Percentiles rank a stretch among this genome's conserved stretches.
These are phyloP conservation scores for Selenia dentaria DNA, from an alignment of 2,888 invertebrate species.

Conservation along the genomic window DNA sequence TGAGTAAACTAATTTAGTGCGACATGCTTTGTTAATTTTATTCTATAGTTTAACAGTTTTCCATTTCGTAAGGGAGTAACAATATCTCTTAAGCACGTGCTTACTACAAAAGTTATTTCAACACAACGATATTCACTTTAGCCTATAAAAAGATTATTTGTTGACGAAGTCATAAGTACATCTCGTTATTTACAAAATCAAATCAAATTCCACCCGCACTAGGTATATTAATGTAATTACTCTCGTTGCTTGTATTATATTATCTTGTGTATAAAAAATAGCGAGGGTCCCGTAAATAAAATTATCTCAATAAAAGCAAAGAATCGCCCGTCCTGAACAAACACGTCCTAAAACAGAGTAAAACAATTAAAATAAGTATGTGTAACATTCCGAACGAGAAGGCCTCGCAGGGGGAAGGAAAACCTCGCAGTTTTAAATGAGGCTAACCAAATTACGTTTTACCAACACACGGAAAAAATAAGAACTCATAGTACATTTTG, in stretches of 20 bases:
- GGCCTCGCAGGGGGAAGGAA: too few species aligned
- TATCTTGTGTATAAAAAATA: slow-evolving; percentile 13
- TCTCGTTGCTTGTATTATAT: slow-evolving; percentile 8
- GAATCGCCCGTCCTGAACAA: slow-evolving; percentile 33
- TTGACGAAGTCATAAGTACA: too few species aligned
- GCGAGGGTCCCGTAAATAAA: slow-evolving; percentile 16
- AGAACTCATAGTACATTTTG: slow-evolving; percentile 47
- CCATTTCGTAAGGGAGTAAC: too few species aligned
- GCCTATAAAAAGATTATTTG: too few species aligned
- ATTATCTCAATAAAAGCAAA: slow-evolving; percentile 31
- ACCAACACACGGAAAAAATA: slow-evolving; percentile 34
- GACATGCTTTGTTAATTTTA: too few species aligned
- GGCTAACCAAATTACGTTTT: slow-evolving; percentile 22
- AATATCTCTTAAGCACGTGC: too few species aligned
- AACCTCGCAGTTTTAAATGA: not conserved
- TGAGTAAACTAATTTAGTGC: too few species aligned
- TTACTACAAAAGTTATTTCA: too few species aligned
- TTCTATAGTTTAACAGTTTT: too few species aligned
- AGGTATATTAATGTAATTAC: slow-evolving; percentile 20
- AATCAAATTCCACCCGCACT: too few species aligned
- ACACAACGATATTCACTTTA: too few species aligned
- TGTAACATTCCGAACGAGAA: slow-evolving; percentile 16
- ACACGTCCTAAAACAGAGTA: slow-evolving; percentile 26
- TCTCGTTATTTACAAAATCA: too few species aligned
- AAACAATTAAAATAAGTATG: slow-evolving; percentile 37